phyloP scores from a whole-genome alignment of 2,888 invertebrate species.

The Mayetiola destructor region DNA sequence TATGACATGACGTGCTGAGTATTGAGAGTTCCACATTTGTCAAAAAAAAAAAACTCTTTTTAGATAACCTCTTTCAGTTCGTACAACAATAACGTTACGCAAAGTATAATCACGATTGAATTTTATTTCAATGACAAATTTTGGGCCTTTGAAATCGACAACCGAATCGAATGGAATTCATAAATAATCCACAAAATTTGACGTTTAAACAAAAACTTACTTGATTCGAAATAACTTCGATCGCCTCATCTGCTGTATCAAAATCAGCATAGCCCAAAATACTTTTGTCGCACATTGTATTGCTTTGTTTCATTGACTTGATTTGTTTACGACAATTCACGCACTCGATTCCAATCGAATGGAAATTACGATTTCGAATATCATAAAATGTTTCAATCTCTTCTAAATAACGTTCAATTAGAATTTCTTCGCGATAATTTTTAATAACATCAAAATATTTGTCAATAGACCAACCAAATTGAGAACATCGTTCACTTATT shows the following conservation, averaged over 20 bases:
- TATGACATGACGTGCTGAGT: no score
- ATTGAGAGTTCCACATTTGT: no score
- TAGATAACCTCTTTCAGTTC: no score
- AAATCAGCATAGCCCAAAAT: neutral
- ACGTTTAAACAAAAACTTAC: no score
- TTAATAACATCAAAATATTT: slow-evolving; percentile 25
- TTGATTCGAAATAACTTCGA: neutral
- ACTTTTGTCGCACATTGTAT: neutral
- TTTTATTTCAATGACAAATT: no score
- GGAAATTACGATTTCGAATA: neutral
- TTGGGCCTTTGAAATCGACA: no score
- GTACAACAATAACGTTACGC: no score
- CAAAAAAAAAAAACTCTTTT: no score
- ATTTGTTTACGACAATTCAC: neutral
- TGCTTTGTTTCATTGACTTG: neutral
- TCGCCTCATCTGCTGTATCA: neutral
- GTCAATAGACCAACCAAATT: slow-evolving; percentile 25
- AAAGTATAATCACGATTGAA: no score
- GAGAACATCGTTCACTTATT: slow-evolving; percentile 27
- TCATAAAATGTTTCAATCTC: slow-evolving; percentile 6
- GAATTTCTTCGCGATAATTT: slow-evolving; percentile 24
- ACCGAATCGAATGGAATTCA: no score
- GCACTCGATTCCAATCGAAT: neutral
- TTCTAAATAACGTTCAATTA: slow-evolving; percentile 25
- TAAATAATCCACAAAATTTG: no score